Evolutionary conservation across 2,888 invertebrate genomes (phyloP).

Genomic region (Lutraria lutraria): DNA sequence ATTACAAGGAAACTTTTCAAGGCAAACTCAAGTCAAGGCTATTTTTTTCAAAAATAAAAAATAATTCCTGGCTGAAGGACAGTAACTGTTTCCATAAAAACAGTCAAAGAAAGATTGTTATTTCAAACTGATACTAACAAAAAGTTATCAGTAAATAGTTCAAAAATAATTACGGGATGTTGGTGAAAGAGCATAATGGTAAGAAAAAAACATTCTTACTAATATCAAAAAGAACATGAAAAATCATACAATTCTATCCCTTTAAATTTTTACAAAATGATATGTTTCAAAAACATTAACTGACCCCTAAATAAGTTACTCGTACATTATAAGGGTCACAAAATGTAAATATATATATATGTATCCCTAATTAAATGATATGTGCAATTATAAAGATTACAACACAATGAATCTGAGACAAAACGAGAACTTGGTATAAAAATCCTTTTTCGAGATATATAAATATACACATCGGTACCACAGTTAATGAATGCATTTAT

Average conservation of each 20-base stretch:
- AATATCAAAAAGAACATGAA: neutral
- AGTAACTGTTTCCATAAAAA: no score
- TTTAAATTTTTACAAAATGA: neutral
- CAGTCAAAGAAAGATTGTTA: no score
- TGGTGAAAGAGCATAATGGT: no score
- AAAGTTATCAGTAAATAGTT: no score
- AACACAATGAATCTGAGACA: conserved; percentile 4
- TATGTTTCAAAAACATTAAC: neutral
- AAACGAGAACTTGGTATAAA: conserved; percentile 1
- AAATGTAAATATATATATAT: neutral
- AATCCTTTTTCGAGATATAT: neutral
- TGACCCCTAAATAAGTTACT: neutral
- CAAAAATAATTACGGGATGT: no score
- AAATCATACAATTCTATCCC: neutral
- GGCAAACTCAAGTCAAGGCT: no score
- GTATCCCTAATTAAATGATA: neutral
- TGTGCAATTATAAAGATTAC: neutral
- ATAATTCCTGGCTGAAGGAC: no score
- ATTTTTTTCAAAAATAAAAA: no score
- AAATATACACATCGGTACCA: neutral
- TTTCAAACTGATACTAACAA: no score
- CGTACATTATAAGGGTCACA: neutral
- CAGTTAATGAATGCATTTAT: neutral
- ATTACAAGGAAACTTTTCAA: neutral
- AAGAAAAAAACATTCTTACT: no score